Conservation (phyloP, 2,797 vertebrate species). For the Brotula barbata region DNA sequence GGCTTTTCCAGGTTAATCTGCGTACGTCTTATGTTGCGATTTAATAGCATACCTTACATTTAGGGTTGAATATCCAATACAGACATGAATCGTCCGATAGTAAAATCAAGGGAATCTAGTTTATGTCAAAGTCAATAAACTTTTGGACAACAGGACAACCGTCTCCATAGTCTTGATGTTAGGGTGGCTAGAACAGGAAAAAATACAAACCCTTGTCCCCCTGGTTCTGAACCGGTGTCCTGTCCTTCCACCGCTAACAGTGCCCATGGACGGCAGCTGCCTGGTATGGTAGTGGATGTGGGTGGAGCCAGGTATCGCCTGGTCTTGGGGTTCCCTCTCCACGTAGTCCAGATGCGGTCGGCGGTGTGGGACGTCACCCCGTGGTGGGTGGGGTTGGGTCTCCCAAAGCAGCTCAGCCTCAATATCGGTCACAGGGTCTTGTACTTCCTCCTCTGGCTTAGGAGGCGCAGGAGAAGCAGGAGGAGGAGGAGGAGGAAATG, state of each 20-base stretch:
- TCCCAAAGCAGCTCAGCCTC: constrained; percentile 72
- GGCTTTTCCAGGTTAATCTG: too few relatives aligned
- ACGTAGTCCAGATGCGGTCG: constrained; percentile 52
- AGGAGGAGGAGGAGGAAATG: constrained; percentile 16
- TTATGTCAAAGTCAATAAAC: too few relatives aligned
- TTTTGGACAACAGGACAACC: too few relatives aligned
- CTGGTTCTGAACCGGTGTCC: constrained; percentile 30
- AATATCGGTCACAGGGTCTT: constrained; percentile 55
- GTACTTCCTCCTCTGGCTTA: constrained; percentile 13
- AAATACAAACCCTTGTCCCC: constrained; percentile 28
- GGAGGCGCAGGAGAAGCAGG: constrained; percentile 16
- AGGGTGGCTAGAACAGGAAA: too few relatives aligned
- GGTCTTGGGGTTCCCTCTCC: constrained; percentile 54
- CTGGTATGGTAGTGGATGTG: constrained; percentile 17
- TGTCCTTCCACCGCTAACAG: constrained; percentile 22
- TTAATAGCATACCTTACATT: too few relatives aligned
- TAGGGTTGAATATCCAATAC: too few relatives aligned
- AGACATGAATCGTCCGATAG: too few relatives aligned
- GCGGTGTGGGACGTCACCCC: constrained; percentile 71
- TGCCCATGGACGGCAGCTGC: background rate
- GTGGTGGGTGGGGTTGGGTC: constrained; percentile 57
- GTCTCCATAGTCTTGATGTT: too few relatives aligned
- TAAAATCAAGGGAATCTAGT: too few relatives aligned
- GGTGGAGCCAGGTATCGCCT: constrained; percentile 28
- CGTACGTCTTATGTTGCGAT: too few relatives aligned